Conservation (phyloP, 2,797 vertebrate genomes). For the Falco rusticolus region DNA sequence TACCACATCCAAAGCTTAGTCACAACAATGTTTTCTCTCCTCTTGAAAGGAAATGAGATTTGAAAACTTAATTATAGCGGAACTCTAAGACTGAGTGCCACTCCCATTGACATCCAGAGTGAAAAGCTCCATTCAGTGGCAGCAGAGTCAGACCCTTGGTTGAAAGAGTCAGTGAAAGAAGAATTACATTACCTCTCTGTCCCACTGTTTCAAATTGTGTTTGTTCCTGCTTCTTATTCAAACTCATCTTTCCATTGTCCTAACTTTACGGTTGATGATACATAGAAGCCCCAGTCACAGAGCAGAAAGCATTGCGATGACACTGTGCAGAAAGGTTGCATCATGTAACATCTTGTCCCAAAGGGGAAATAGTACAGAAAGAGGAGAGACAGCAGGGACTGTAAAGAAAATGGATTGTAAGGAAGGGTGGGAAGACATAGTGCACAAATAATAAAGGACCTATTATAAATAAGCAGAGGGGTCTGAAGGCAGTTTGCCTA, state of each 20-base stretch:
- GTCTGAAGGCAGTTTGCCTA: not conserved
- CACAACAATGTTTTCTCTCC: constrained; percentile 74
- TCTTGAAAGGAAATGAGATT: constrained; percentile 71
- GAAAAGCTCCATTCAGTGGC: constrained; percentile 14
- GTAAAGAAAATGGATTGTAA: not conserved
- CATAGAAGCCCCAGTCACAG: not conserved
- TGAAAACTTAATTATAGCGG: constrained; percentile 66
- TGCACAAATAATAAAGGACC: not conserved
- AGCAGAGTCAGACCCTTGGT: not conserved
- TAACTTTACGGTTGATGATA: not conserved
- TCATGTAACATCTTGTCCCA: not conserved
- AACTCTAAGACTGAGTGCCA: constrained; percentile 1
- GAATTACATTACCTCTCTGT: not conserved
- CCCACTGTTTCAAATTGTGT: constrained; percentile 10
- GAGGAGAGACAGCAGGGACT: not conserved
- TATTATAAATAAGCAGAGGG: not conserved
- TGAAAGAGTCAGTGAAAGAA: not conserved
- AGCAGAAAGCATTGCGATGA: not conserved
- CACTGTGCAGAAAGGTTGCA: not conserved
- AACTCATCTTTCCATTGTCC: constrained; percentile 32
- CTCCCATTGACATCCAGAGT: not conserved
- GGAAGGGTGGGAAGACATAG: not conserved
- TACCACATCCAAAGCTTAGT: constrained; percentile 73
- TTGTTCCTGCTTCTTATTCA: constrained; percentile 49
- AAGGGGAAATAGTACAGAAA: not conserved